A percentile compares a stretch with the other conserved stretches of the same genome.
Conservation (phyloP, 2,888 invertebrate species). For the Coelinius sp. region DNA sequence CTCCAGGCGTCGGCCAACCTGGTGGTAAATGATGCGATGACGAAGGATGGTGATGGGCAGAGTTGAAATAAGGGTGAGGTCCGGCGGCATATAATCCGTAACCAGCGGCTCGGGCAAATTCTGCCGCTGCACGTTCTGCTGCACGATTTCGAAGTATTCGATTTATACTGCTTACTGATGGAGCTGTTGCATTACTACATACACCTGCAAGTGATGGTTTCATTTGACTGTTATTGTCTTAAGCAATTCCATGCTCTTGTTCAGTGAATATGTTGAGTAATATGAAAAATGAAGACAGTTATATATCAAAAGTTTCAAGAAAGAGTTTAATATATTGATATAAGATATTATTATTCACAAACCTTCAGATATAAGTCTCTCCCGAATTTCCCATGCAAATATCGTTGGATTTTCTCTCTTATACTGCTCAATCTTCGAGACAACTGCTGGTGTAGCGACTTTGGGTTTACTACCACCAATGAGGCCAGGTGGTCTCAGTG, state of each 20-base stretch:
- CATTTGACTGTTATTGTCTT: neutral
- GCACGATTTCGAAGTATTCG: constrained; percentile 95
- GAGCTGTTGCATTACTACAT: constrained; percentile 95
- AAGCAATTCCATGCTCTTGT: neutral
- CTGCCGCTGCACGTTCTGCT: constrained; percentile 95
- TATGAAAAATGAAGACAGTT: no score
- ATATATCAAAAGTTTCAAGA: no score
- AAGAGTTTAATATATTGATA: no score
- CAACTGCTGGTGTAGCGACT: constrained; percentile 97
- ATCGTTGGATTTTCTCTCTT: constrained; percentile 98
- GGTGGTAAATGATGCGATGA: constrained; percentile 76
- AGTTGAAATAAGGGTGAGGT: constrained; percentile 80
- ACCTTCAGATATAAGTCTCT: constrained; percentile 97
- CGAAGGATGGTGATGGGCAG: constrained; percentile 73
- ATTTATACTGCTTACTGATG: constrained; percentile 97
- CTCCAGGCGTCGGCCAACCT: constrained; percentile 71
- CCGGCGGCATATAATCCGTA: constrained; percentile 81
- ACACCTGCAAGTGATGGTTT: constrained; percentile 79
- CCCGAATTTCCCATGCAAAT: constrained; percentile 99
- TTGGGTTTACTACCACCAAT: constrained; percentile 98
- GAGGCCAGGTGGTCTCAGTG: constrained; percentile 88
- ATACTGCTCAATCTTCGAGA: constrained; percentile 98
- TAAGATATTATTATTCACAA: constrained; percentile 64
- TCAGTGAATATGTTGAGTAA: no score
- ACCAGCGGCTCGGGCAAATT: constrained; percentile 93